Base-by-base conservation (phyloP, 2,888 invertebrate species). In the Gasteruption jaculator region DNA sequence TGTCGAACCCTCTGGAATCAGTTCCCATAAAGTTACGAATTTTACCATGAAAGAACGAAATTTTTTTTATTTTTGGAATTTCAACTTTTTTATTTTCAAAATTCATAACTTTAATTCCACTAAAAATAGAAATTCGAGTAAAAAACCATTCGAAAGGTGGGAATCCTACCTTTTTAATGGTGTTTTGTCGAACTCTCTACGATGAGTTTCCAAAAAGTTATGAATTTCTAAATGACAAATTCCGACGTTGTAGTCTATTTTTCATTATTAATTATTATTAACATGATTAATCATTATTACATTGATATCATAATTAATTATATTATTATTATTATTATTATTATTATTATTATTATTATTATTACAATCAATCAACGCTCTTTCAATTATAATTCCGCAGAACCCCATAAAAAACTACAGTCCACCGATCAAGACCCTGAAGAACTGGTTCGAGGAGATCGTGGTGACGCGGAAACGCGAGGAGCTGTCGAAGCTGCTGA, bases 371-470 rank as follows among this genome's bases (percentile, higher is more conserved):
- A n/a, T n/a, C n/a, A n/a, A n/a, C n/a, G n/a, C n/a, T n/a, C n/a
- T n/a, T n/a, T n/a, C n/a, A n/a, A n/a, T n/a, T n/a, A n/a, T n/a
- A n/a, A n/a, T n/a, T n/a, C 77, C 79, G 43, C 73, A 90, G 87
- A 81, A 83, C 61, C 92, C 93, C 1, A 81, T 94, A 40, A 75
- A 77, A 53, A 87, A 91, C 71, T 94, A 87, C 62, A 73, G 79
- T 36, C 73, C 89, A 53, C 93, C 94, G 18, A 90, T 94, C 55
- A 85, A 85, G 66, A 81, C 85, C 47, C 72, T 94, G 46, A 77
- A 80, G 38, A 81, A 81, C 61, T 95, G 94, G 95, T 95, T 95
- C 68, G 83, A 86, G 49, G 85, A 86, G 61, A 83, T 89, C 45
- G 75, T 82, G 3, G 90, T 93, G 0, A 86, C 85, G 2, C 78